Evolutionary conservation across 2,888 invertebrate species (phyloP).

Genomic region (Hymenopus coronatus): DNA sequence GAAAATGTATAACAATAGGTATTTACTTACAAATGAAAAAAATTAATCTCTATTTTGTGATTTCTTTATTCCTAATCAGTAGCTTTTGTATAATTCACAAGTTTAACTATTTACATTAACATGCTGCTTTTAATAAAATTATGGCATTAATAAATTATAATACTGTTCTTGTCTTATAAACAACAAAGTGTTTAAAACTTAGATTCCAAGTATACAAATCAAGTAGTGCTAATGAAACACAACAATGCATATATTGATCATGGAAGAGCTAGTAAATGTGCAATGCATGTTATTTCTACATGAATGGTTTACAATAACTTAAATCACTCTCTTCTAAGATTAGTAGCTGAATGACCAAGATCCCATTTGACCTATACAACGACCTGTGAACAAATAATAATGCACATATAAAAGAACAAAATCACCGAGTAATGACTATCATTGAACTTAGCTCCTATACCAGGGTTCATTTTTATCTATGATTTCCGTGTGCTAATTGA

Average conservation of each 20-base stretch:
- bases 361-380: constrained; percentile 83
- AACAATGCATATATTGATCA: too few relatives aligned
- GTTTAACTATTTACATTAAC: too few relatives aligned
- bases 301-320: background rate
- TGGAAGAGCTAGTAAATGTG: background rate
- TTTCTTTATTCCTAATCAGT: too few relatives aligned
- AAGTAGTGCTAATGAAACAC: background rate
- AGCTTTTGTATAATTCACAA: too few relatives aligned
- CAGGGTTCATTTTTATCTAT: too few relatives aligned
- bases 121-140: background rate
- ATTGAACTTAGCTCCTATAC: too few relatives aligned
- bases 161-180: background rate
- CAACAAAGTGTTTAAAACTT: background rate
- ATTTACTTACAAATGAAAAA: too few relatives aligned
- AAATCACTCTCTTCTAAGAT: background rate
- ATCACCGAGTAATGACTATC: too few relatives aligned
- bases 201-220: background rate
- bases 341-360: constrained; percentile 68
- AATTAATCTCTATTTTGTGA: too few relatives aligned
- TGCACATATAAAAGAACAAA: background rate
- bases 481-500: too few relatives aligned
- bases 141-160: background rate
- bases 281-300: background rate
- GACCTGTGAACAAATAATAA: constrained; percentile 49
- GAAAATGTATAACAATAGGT: too few relatives aligned